Evolutionary conservation across 1,140 invertebrate genomes (phyloP), one percentile per base, ranked within the genome.

Genomic region (Drosophila santomea): DNA sequence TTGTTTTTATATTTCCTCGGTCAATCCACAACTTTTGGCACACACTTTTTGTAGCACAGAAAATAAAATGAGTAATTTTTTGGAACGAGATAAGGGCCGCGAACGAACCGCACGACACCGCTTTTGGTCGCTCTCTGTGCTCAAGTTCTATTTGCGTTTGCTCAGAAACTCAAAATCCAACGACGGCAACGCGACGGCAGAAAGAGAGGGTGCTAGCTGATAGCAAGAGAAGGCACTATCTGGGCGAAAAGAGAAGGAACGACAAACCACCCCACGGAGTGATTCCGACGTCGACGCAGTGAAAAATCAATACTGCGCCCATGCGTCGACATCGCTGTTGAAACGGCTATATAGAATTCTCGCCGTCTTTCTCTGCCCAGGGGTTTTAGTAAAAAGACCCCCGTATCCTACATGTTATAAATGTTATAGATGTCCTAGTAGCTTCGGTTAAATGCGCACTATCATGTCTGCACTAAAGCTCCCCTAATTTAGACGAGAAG

Each of bases 301-400:
- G 76, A 91, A 91, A 91, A 91, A 91, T 91, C 89, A 91, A 91
- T 91, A 91, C 85, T 90, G 89, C 84, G 84, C 84, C 81, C 86
- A 91, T 91, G 89, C 89, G 89, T 91, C 89, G 76, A 89, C 68
- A 63, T 79, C 61, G 77, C 57, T 59, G 67, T 44, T 69, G 69
- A 73, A 45, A 75, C 25, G 50, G 35, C 14, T 35, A 64, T 71
- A 72, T 38, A 62, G 38, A 47, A 20, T 44, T 32, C 45, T 17
- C 14, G 38, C 8, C 15, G 11, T 35, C 11, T 35, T 17, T 14
- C 23, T 48, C 2, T 15, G 6, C 23, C 11, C 12, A 12, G 23
- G 32, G 32, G 32, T 3, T 32, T 32, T 32, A 32, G 8, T 32
- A 32, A 3, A n/a, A 38, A 39, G 14, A 3, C 14, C 3, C 0